Percentiles rank a stretch among this genome's conserved stretches.
Evolutionary conservation across 2,113 vertebrate species (phyloP).

Genomic region (Oryzias javanicus): DNA sequence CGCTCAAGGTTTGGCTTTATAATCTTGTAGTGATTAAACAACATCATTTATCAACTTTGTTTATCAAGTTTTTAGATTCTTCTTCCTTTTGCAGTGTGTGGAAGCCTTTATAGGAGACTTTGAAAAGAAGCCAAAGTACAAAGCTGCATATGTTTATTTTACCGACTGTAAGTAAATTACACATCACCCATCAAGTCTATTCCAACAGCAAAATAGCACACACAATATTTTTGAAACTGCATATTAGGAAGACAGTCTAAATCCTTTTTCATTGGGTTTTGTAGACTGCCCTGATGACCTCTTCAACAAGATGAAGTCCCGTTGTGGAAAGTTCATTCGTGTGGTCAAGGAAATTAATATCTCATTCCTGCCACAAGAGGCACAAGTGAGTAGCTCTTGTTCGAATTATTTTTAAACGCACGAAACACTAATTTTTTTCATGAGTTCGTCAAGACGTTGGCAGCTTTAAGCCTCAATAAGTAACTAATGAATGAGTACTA

Average conservation of each 20-base stretch:
- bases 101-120: constrained; percentile 91
- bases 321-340: constrained; percentile 86
- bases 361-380: constrained; percentile 90
- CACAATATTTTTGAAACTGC: background rate
- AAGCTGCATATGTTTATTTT: constrained; percentile 94
- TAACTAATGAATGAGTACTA: too few relatives aligned
- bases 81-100: constrained; percentile 80
- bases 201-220: background rate
- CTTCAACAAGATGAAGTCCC: constrained; percentile 88
- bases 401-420: background rate
- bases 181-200: background rate
- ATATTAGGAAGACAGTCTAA: too few relatives aligned
- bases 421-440: too few relatives aligned
- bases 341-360: constrained; percentile 94
- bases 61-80: background rate
- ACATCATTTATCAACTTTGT: background rate
- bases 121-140: constrained; percentile 87
- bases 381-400: constrained; percentile 78
- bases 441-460: too few relatives aligned
- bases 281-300: constrained; percentile 89
- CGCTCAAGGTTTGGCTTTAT: constrained; percentile 77
- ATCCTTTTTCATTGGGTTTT: background rate
- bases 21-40: background rate
- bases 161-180: constrained; percentile 88
- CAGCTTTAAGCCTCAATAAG: too few relatives aligned